phyloP scores from a whole-genome alignment of 2,797 vertebrate species.

The Delichon dasypus region DNA sequence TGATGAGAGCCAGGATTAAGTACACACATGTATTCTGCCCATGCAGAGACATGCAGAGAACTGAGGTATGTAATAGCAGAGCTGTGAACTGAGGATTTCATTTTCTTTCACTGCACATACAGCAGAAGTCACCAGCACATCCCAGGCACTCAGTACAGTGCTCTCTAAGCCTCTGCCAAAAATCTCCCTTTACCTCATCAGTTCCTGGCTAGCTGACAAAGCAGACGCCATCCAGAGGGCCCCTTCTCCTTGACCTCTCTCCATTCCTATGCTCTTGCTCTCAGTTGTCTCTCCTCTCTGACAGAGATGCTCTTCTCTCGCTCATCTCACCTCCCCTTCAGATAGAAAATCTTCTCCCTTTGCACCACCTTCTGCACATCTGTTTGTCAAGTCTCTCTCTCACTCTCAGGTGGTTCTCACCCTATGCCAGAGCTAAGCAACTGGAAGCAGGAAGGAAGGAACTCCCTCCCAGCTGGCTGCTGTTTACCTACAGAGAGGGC shows the following conservation, averaged over 20 bases:
- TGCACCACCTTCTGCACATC: neutral
- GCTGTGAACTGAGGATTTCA: neutral
- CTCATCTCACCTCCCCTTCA: neutral
- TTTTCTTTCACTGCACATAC: neutral
- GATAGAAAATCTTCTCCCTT: neutral
- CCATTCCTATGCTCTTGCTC: neutral
- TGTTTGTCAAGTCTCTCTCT: neutral
- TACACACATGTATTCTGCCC: neutral
- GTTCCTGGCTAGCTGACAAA: conserved; percentile 53
- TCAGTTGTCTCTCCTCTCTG: neutral
- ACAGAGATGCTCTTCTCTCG: neutral
- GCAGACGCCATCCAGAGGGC: neutral
- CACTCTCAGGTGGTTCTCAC: neutral
- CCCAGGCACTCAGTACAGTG: neutral
- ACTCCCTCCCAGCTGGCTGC: neutral
- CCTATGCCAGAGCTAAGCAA: neutral
- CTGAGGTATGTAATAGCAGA: neutral
- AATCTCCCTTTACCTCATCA: conserved; percentile 33
- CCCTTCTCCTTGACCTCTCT: conserved; percentile 14
- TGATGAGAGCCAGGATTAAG: neutral
- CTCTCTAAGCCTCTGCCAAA: conserved; percentile 8
- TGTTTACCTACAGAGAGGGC: neutral
- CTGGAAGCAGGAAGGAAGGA: neutral
- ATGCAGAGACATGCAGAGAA: neutral
- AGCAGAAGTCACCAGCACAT: conserved; percentile 1